phyloP scores from a whole-genome alignment of 2,797 vertebrate species.

The Rhynchotus rufescens region DNA sequence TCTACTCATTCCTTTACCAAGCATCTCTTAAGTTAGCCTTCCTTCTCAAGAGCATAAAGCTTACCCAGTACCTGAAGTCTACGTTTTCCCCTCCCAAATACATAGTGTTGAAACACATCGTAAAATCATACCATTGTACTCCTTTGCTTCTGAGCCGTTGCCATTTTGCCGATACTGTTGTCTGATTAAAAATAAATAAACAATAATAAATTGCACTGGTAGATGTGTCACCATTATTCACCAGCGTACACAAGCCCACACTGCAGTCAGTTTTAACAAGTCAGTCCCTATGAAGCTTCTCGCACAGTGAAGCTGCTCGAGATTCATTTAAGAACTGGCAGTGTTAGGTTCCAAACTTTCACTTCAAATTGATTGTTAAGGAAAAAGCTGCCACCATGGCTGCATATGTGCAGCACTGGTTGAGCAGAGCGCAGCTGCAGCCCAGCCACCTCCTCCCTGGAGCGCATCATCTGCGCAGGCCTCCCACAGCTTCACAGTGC shows the following conservation, averaged over 20 bases:
- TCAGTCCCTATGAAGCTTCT: neutral
- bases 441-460: no score
- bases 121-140: conserved; percentile 66
- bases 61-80: neutral
- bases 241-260: accelerated
- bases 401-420: no score
- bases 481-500: accelerated
- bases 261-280: neutral
- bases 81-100: accelerated
- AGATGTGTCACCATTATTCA: accelerated
- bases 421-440: neutral
- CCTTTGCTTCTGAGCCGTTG: conserved; percentile 78
- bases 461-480: neutral
- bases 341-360: accelerated
- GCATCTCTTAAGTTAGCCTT: accelerated
- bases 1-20: neutral
- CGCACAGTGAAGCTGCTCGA: neutral
- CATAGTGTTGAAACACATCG: neutral
- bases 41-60: neutral
- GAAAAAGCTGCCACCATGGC: no score
- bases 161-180: conserved; percentile 65
- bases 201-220: neutral
- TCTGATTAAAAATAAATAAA: neutral
- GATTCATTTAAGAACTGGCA: neutral
- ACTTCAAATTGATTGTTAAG: neutral